phyloP scores from a whole-genome alignment of 2,113 vertebrate genomes.

The Triplophysa rosa region DNA sequence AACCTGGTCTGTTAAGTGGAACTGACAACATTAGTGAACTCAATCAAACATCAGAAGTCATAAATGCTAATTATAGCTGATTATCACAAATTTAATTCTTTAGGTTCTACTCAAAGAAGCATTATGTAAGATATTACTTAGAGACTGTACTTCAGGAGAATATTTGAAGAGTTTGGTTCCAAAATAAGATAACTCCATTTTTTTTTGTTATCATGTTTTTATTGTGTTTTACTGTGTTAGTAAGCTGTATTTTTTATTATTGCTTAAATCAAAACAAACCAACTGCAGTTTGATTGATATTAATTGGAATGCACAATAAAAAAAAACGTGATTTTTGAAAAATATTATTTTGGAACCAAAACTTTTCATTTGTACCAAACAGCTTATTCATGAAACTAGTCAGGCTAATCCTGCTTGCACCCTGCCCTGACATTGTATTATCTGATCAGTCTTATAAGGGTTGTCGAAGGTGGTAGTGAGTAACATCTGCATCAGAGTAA shows the following conservation, averaged over 20 bases:
- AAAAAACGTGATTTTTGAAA: no score
- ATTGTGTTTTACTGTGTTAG: no score
- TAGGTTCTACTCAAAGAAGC: constrained; percentile 15
- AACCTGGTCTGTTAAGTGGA: constrained; percentile 6
- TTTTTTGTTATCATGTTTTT: no score
- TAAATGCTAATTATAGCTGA: background rate
- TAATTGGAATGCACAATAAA: no score
- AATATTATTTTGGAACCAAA: no score
- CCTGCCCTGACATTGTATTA: background rate
- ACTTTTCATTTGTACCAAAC: background rate
- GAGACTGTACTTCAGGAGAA: background rate
- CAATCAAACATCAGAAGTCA: constrained; percentile 4
- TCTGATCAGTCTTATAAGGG: background rate
- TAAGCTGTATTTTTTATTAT: no score
- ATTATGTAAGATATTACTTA: constrained; percentile 7
- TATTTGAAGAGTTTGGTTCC: background rate
- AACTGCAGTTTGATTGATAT: no score
- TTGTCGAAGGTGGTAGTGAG: background rate
- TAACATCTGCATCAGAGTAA: background rate
- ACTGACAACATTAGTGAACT: constrained; percentile 1
- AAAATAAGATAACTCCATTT: no score
- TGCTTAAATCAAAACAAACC: no score
- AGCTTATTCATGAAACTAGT: constrained; percentile 3
- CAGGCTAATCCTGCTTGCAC: constrained; percentile 13
- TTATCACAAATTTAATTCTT: background rate